Evolutionary conservation across 53 echinoderm and acorn worm genomes (phyloP), one percentile per base, ranked within the genome.

Genomic region (Arbacia lixula): DNA sequence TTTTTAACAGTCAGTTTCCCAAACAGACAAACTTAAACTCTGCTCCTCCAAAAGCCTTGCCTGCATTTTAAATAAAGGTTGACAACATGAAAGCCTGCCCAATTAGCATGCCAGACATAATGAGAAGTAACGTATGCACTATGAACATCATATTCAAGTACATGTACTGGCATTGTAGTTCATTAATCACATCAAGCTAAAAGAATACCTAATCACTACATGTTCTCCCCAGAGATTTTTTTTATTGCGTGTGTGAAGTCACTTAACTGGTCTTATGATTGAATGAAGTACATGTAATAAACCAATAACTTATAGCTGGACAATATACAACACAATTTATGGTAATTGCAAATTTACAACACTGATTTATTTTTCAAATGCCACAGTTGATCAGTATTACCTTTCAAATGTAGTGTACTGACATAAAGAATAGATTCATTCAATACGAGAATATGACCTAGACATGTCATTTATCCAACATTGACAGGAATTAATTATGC

Each of bases 391-490:
- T 63, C 63, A 63, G 28, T 63, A 63, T 11, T 63, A 63, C 63
- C 25, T 63, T 63, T 63, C 63, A 63, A 63, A 26, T 27, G 28
- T 27, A 24, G 28, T 27, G 28, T 27, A 24, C 4, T 5, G 24
- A 63, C 5, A 27, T 27, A 24, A 27, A 63, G 24, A 63, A 27
- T 63, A 63, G 14, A 11, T 63, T 27, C 28, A 25, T 63, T 63
- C 21, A 63, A 63, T 27, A 63, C 29, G 63, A 63, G 28, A 63
- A 63, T 63, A 63, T 26, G 6, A 63, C 29, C 27, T 63, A 27
- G 21, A 63, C 63, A 63, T 63, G 63, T 27, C 63, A 63, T 63
- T 63, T 63, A 63, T 63, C 28, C 63, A 63, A 63, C 63, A 63
- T 63, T 9, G 24, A 63, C 63, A 63, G 21, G 25, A 63, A 63